These are phyloP conservation scores for Leucophora obtusa DNA, from an alignment of 2,888 invertebrate species.

Conservation along the genomic window DNA sequence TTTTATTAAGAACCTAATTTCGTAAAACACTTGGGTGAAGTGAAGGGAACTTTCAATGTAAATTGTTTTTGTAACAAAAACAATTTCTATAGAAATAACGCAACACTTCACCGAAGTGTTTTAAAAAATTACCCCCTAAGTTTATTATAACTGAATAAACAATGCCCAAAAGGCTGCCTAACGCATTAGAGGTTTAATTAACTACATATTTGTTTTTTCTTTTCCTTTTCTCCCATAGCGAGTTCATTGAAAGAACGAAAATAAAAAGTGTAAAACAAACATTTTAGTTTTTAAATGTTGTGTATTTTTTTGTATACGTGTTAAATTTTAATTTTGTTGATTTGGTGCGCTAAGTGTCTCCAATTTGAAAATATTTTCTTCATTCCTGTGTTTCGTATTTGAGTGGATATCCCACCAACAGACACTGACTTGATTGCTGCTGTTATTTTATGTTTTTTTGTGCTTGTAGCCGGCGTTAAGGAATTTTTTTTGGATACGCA, in stretches of 20 bases:
- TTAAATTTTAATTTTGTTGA: conserved; percentile 20
- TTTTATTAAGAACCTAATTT: too few species aligned
- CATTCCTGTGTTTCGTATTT: background rate
- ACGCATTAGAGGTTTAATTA: too few species aligned
- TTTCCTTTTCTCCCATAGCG: background rate
- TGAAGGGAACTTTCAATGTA: too few species aligned
- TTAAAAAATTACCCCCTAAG: too few species aligned
- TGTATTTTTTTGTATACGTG: conserved; percentile 35
- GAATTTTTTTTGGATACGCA: background rate
- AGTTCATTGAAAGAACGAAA: background rate
- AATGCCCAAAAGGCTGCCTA: too few species aligned
- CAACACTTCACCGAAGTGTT: too few species aligned
- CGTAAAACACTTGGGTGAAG: too few species aligned
- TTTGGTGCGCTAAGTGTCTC: background rate
- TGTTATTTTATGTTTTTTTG: background rate
- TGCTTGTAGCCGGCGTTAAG: background rate
- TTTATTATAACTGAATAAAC: too few species aligned
- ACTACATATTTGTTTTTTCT: background rate
- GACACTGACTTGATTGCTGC: background rate
- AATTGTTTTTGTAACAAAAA: too few species aligned
- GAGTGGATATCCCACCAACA: background rate
- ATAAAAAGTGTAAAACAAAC: conserved; percentile 7
- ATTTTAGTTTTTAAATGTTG: background rate
- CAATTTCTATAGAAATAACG: too few species aligned
- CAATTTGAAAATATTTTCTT: conserved; percentile 2